phyloP scores from a whole-genome alignment of 1,140 invertebrate genomes.

The Heliconius nattereri region DNA sequence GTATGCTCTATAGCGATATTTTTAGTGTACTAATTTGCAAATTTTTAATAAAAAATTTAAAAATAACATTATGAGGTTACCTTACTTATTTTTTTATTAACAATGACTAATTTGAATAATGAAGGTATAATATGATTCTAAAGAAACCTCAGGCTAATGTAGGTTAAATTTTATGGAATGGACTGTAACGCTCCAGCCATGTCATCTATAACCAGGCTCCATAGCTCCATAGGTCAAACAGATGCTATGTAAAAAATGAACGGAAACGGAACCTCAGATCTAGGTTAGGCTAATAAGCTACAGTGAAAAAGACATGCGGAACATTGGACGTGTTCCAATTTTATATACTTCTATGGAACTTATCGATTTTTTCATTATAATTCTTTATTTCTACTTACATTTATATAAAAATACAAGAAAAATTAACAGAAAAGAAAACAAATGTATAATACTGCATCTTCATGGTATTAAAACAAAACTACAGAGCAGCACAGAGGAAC shows the following conservation, averaged over 20 bases:
- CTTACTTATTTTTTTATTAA: background rate
- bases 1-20: background rate
- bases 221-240: constrained; percentile 2
- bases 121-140: background rate
- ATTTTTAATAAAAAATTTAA: too few species aligned
- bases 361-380: background rate
- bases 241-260: constrained; percentile 9
- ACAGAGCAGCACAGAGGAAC: too few species aligned
- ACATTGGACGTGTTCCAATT: constrained; percentile 22
- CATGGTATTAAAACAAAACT: too few species aligned
- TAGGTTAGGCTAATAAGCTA: constrained; percentile 27
- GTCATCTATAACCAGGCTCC: background rate
- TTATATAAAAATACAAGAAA: too few species aligned
- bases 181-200: background rate
- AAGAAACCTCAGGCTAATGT: background rate
- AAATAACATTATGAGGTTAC: too few species aligned
- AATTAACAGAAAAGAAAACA: too few species aligned
- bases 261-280: constrained; percentile 17
- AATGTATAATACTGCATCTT: too few species aligned
- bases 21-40: too few species aligned
- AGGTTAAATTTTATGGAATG: background rate
- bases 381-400: too few species aligned
- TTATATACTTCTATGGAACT: background rate
- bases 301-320: background rate
- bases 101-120: background rate